Base-by-base conservation (phyloP, 2,888 invertebrate species). In the Sesamia inferens region DNA sequence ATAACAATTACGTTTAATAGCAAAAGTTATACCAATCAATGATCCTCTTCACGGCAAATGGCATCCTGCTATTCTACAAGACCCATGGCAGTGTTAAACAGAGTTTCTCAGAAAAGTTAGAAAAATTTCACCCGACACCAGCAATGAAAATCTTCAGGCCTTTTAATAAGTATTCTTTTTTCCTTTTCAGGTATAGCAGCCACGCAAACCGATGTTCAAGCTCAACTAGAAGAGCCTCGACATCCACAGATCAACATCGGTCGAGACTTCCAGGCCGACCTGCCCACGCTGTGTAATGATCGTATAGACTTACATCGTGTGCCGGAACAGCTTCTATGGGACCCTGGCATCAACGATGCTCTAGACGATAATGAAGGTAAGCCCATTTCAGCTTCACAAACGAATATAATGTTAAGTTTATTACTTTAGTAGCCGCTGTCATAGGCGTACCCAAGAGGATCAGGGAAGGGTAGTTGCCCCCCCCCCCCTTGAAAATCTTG, bases 241-340 rank as follows among this genome's bases (percentile, higher is more conserved):
- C 97, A 97, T 68, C 98, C 98, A 0, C 98, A 98, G 92, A 98
- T 99, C 74, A 99, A 99, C 92, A 97, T 99, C 74, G 99, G 99
- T 1, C 96, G 97, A 7, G 97, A 98, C 79, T 99, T 98, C 93
- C 99, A 99, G 94, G 98, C 98, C 0, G 97, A 97, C 70, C 97
- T 99, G 90, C 98, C 99, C 14, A 94, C 95, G 76, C 84, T 94
- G 51, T 95, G 94, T 83, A 92, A 92, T 86, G 96, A 94, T 90
- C 96, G 95, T 82, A 94, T 94, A 84, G 97, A 93, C 88, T 93
- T 93, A 82, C 97, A 94, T 89, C 95, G 96, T 63, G 97, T 97
- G 78, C 96, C 97, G 5, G 98, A 98, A 89, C 98, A 98, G 90
- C 96, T 98, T 61, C 96, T 99, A 57, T 99, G 99, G 99, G 98